Evolutionary conservation across 2,113 vertebrate genomes (phyloP).

Genomic region (Crypturellus undulatus): DNA sequence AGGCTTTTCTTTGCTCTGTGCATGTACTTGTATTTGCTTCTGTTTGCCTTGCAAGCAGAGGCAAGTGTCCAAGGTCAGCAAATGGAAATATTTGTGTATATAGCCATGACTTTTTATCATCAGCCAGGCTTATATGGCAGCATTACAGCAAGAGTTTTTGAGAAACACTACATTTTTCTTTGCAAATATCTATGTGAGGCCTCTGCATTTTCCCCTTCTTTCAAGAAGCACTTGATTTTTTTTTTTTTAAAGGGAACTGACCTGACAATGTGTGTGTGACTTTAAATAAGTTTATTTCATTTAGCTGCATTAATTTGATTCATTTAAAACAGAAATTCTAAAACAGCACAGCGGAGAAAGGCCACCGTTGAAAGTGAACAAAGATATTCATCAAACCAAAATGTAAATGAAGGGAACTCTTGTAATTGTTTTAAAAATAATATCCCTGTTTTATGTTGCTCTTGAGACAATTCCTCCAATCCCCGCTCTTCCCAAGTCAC

Average conservation of each 20-base stretch:
- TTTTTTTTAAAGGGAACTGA: too few species aligned
- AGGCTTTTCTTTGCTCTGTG: not conserved
- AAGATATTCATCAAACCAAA: not conserved
- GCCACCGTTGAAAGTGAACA: not conserved
- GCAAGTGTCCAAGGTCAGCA: not conserved
- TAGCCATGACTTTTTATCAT: not conserved
- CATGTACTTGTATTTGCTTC: not conserved
- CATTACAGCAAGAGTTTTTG: not conserved
- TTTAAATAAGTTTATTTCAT: not conserved
- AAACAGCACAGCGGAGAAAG: not conserved
- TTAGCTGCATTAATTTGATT: not conserved
- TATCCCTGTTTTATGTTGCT: not conserved
- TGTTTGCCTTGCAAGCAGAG: not conserved
- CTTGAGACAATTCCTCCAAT: too few species aligned
- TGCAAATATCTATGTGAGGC: not conserved
- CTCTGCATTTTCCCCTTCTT: not conserved
- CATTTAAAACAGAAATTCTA: not conserved
- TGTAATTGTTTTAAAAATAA: not conserved
- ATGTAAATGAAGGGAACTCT: not conserved
- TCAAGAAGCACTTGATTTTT: not conserved
- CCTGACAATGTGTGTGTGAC: too few species aligned
- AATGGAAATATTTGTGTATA: not conserved
- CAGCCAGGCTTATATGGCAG: accelerated
- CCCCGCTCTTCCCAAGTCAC: not conserved
- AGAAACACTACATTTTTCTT: not conserved